A percentile compares a stretch with the other conserved stretches of the same genome.
Evolutionary conservation across 2,888 invertebrate species (phyloP).

Genomic region (Priapulus caudatus): DNA sequence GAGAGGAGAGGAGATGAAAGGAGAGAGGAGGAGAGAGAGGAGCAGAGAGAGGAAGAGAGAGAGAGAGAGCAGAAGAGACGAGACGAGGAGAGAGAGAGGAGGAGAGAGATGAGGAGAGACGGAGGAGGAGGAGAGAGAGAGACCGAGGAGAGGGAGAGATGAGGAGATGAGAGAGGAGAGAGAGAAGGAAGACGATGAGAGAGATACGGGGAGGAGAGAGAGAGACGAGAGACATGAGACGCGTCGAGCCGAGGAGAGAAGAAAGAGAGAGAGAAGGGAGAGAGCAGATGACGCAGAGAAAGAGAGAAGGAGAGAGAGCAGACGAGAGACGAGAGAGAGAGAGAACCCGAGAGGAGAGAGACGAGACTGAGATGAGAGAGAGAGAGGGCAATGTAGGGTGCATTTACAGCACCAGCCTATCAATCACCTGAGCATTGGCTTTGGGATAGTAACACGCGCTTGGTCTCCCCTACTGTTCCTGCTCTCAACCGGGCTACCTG

Average conservation of each 20-base stretch:
- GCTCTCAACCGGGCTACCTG: too few relatives aligned
- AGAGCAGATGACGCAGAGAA: not conserved
- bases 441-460: too few relatives aligned
- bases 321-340: not conserved
- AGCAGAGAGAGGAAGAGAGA: conserved; percentile 15
- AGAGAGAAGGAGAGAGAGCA: conserved; percentile 1
- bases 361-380: too few relatives aligned
- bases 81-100: not conserved
- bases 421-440: too few relatives aligned
- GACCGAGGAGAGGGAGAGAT: conserved; percentile 30
- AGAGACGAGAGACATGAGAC: not conserved
- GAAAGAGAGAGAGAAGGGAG: conserved; percentile 3
- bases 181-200: conserved; percentile 22
- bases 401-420: too few relatives aligned
- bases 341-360: not conserved
- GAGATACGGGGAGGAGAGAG: not conserved
- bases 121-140: conserved; percentile 20
- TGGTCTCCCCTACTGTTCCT: too few relatives aligned
- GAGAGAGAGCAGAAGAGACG: conserved; percentile 8
- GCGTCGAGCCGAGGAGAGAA: not conserved
- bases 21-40: conserved; percentile 13
- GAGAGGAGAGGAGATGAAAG: not conserved
- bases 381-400: too few relatives aligned
- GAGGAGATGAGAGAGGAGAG: conserved; percentile 25
- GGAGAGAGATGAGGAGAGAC: conserved; percentile 6